phyloP scores from a whole-genome alignment of 1,140 invertebrate genomes.

The Drosophila navojoa region DNA sequence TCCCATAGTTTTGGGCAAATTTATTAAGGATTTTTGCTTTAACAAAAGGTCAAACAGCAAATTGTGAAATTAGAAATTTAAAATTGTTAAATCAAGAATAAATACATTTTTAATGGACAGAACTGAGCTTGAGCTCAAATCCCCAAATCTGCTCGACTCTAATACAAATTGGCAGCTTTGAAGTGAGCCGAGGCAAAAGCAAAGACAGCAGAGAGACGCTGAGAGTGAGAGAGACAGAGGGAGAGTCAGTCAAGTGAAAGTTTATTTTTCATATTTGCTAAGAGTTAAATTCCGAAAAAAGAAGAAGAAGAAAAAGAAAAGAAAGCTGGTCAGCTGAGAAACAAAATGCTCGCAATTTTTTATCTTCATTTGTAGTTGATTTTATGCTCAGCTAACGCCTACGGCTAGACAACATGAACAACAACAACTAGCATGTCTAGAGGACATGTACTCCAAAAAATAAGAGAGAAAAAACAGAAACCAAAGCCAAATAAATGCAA shows the following conservation, averaged over 20 bases:
- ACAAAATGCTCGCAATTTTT: too few species aligned
- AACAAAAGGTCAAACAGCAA: not conserved
- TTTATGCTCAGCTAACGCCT: slow-evolving; percentile 36
- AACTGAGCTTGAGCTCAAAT: not conserved
- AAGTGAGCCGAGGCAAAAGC: too few species aligned
- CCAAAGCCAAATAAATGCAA: slow-evolving; percentile 73
- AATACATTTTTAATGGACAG: slow-evolving; percentile 11
- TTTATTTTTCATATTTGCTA: slow-evolving; percentile 12
- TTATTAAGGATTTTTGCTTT: too few species aligned
- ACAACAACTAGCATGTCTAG: slow-evolving; percentile 43
- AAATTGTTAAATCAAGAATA: slow-evolving; percentile 5
- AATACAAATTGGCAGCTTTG: too few species aligned
- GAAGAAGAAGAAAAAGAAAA: too few species aligned
- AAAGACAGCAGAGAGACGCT: too few species aligned
- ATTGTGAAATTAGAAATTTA: slow-evolving; percentile 1
- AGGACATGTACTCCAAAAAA: slow-evolving; percentile 28
- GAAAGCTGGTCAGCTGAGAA: slow-evolving; percentile 1
- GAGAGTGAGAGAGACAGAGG: not conserved
- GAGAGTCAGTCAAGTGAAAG: slow-evolving; percentile 10
- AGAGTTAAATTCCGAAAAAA: slow-evolving; percentile 1
- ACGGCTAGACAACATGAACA: slow-evolving; percentile 56
- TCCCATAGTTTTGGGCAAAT: too few species aligned
- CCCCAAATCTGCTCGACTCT: too few species aligned
- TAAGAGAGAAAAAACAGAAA: too few species aligned
- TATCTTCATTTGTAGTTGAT: not conserved